A percentile compares a stretch with the other conserved stretches of the same genome.
These are phyloP conservation scores for Euspilapteryx auroguttella DNA, from an alignment of 2,888 invertebrate genomes.

Conservation along the genomic window DNA sequence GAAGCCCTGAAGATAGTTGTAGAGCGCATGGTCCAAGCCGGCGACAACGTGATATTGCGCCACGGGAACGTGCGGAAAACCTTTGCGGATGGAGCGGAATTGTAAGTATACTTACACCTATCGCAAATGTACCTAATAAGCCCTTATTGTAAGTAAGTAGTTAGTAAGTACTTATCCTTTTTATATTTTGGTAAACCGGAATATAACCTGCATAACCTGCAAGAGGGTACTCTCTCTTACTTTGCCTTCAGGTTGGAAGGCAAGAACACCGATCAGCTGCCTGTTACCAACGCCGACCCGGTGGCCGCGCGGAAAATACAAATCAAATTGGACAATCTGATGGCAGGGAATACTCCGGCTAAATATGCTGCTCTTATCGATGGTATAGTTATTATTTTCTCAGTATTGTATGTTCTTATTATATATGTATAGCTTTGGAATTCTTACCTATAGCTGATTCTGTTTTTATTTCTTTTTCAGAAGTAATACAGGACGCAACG, in stretches of 20 bases:
- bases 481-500: slow-evolving; percentile 32
- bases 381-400: too few relatives aligned
- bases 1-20: slow-evolving; percentile 24
- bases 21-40: slow-evolving; percentile 19
- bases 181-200: slow-evolving; percentile 4
- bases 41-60: slow-evolving; percentile 24
- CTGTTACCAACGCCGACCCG: slow-evolving; percentile 23
- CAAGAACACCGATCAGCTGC: slow-evolving; percentile 29
- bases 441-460: too few relatives aligned
- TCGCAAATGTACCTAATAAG: background rate
- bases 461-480: too few relatives aligned
- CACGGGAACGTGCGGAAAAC: slow-evolving; percentile 34
- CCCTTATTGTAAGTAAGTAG: too few relatives aligned
- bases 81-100: slow-evolving; percentile 24
- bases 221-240: too few relatives aligned
- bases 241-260: slow-evolving; percentile 30
- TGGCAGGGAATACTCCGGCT: too few relatives aligned
- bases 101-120: slow-evolving; percentile 15
- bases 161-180: too few relatives aligned
- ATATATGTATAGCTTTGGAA: too few relatives aligned
- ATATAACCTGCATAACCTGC: too few relatives aligned
- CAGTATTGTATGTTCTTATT: too few relatives aligned
- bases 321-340: slow-evolving; percentile 28
- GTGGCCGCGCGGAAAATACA: slow-evolving; percentile 38
- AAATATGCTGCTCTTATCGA: too few relatives aligned